These are phyloP conservation scores for Picathartes gymnocephalus DNA, from an alignment of 2,113 vertebrate genomes.

Conservation along the genomic window DNA sequence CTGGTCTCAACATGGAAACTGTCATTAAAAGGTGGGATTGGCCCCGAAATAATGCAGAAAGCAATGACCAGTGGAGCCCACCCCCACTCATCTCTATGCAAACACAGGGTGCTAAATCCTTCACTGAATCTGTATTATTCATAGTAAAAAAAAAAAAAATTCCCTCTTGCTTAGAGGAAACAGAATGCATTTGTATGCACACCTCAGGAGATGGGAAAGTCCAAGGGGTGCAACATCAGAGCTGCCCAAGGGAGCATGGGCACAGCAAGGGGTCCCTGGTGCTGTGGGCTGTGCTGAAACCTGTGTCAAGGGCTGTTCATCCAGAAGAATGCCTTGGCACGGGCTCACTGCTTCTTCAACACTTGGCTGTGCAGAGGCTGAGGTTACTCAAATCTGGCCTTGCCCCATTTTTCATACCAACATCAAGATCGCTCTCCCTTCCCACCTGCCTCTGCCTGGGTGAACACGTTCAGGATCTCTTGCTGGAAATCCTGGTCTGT, in stretches of 20 bases:
- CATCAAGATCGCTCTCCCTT: background rate
- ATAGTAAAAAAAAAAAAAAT: background rate
- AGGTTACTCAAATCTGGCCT: background rate
- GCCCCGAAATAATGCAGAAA: background rate
- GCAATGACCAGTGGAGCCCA: background rate
- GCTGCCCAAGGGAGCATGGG: background rate
- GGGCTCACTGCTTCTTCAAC: background rate
- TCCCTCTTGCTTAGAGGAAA: background rate
- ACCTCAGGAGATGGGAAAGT: background rate
- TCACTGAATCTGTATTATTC: background rate
- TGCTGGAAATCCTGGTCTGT: background rate
- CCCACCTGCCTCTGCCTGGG: background rate
- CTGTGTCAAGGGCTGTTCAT: background rate
- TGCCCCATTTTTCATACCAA: background rate
- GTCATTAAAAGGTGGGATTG: background rate
- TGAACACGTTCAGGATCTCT: background rate
- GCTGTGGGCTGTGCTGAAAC: background rate
- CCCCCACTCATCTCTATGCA: background rate
- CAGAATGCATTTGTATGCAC: background rate
- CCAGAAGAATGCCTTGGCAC: constrained; percentile 2
- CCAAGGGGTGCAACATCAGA: background rate
- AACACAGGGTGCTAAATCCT: background rate
- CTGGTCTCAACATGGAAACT: background rate
- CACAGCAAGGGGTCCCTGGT: background rate
- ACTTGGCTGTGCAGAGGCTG: background rate